Conservation (phyloP, 2,113 vertebrate species). For the Xenopus laevis region DNA sequence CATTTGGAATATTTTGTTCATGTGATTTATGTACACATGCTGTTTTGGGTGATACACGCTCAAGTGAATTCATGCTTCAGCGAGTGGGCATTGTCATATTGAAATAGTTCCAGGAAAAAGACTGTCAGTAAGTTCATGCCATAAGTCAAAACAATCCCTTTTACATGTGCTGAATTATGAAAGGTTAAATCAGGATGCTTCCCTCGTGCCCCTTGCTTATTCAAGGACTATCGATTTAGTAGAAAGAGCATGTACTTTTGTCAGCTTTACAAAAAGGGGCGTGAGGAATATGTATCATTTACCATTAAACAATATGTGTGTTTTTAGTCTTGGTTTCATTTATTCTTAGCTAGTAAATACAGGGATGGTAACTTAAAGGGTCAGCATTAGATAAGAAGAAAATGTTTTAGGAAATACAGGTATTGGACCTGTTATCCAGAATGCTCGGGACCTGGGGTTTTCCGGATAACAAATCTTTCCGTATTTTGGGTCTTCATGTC, state of each 20-base stretch:
- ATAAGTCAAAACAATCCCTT: conserved; percentile 25
- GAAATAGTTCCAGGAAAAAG: conserved; percentile 16
- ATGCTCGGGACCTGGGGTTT: too few relatives aligned
- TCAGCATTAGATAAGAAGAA: too few relatives aligned
- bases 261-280: background rate
- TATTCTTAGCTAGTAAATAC: too few relatives aligned
- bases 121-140: conserved; percentile 21
- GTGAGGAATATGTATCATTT: too few relatives aligned
- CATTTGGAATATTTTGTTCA: background rate
- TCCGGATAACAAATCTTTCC: too few relatives aligned
- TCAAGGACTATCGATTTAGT: background rate
- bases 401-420: too few relatives aligned
- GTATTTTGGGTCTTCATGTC: too few relatives aligned
- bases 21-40: conserved; percentile 8
- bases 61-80: conserved; percentile 22
- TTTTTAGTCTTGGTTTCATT: too few relatives aligned
- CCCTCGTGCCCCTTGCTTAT: background rate
- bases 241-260: background rate
- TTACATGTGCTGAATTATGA: conserved; percentile 33
- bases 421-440: too few relatives aligned
- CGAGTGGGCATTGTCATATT: conserved; percentile 10
- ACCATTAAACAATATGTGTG: background rate
- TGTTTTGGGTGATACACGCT: conserved; percentile 17
- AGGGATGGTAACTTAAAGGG: too few relatives aligned
- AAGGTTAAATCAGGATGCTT: conserved; percentile 26